Percentiles rank a stretch among this genome's conserved stretches.
Evolutionary conservation across 1,140 invertebrate species (phyloP).

Genomic region (Macrobrachium nipponense): DNA sequence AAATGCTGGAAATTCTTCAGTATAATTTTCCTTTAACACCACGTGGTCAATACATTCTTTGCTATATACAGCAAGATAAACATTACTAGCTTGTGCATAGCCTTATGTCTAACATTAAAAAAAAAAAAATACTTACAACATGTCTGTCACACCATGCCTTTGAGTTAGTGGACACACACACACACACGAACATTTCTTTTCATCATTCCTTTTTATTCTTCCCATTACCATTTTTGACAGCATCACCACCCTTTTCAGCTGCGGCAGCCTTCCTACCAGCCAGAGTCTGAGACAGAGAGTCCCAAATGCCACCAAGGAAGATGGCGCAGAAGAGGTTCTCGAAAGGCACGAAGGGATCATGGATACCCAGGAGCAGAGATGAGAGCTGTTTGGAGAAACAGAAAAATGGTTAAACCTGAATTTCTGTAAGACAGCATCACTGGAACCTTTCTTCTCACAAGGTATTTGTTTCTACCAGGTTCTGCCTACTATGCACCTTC

Average conservation of each 20-base stretch:
- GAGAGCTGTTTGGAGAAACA: constrained; percentile 77
- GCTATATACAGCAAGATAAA: too few relatives aligned
- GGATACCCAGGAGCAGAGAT: constrained; percentile 94
- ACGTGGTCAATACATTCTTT: too few relatives aligned
- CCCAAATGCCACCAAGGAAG: constrained; percentile 98
- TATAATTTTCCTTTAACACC: too few relatives aligned
- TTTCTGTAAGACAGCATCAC: too few relatives aligned
- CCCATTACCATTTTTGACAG: constrained; percentile 61
- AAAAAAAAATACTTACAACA: constrained; percentile 20
- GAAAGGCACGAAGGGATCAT: constrained; percentile 98
- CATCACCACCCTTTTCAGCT: constrained; percentile 47
- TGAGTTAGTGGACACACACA: constrained; percentile 40
- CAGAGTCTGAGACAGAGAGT: constrained; percentile 79
- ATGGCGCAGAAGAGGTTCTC: constrained; percentile 98
- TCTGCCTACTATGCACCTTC: too few relatives aligned
- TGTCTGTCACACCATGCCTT: background rate
- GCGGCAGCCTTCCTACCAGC: constrained; percentile 64
- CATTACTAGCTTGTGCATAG: background rate
- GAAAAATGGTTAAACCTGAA: background rate
- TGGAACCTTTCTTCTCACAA: too few relatives aligned
- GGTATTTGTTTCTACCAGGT: too few relatives aligned
- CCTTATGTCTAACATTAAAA: background rate
- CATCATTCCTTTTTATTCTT: constrained; percentile 63
- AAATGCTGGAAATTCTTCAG: background rate
- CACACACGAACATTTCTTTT: constrained; percentile 18